Percentiles rank a stretch among this genome's conserved stretches.
phyloP scores from a whole-genome alignment of 2,888 invertebrate species.

The Dugesia japonica region DNA sequence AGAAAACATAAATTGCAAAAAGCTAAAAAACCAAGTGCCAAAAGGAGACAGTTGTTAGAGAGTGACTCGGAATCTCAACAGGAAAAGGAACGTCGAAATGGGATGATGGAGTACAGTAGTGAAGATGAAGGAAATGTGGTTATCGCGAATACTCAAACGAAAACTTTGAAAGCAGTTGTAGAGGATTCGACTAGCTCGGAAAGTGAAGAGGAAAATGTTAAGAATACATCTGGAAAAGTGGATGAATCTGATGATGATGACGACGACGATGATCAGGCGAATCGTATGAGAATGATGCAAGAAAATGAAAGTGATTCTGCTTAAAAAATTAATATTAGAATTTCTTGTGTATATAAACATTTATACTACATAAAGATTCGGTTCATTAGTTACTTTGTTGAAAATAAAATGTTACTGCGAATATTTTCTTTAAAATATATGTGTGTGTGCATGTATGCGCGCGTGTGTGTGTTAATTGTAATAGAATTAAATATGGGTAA shows the following conservation, averaged over 20 bases:
- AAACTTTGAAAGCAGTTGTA: neutral
- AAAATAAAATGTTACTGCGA: no score
- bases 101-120: neutral
- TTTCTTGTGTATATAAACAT: no score
- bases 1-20: no score
- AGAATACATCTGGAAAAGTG: neutral
- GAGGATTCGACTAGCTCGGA: neutral
- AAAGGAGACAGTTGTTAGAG: neutral
- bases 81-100: neutral
- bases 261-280: neutral
- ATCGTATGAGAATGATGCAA: conserved; percentile 2
- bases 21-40: neutral
- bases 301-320: conserved; percentile 10
- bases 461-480: no score
- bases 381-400: no score
- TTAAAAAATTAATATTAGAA: neutral
- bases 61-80: neutral
- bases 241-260: neutral
- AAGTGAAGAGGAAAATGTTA: neutral
- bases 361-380: no score
- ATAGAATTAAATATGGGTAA: no score
- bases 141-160: neutral
- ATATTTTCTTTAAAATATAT: no score
- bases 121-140: neutral
- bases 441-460: no score